Percentiles rank a stretch among this genome's conserved stretches.
phyloP scores from a whole-genome alignment of 2,113 vertebrate genomes.

The Caloenas nicobarica region DNA sequence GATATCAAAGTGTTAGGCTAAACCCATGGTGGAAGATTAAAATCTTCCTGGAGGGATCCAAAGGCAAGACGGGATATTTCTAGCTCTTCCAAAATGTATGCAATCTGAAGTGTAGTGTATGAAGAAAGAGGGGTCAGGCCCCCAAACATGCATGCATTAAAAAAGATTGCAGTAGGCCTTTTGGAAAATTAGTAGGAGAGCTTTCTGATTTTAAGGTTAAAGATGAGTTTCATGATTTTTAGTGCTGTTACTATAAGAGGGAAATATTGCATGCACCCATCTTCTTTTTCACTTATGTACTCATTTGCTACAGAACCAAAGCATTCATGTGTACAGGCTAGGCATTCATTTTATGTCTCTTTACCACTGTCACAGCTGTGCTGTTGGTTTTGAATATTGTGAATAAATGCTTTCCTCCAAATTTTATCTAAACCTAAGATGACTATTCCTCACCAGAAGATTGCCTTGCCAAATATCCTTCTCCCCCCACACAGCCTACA shows the following conservation, averaged over 20 bases:
- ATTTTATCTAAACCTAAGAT: neutral
- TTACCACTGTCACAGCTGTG: neutral
- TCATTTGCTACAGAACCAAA: neutral
- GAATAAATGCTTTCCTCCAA: neutral
- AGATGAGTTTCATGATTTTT: neutral
- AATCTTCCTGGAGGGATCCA: neutral
- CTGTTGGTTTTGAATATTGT: neutral
- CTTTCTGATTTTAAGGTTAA: neutral
- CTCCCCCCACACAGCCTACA: neutral
- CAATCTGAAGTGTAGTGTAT: neutral
- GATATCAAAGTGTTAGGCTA: neutral
- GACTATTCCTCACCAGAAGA: neutral
- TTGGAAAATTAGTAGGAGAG: neutral
- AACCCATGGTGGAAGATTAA: neutral
- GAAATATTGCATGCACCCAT: neutral
- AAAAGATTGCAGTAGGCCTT: neutral
- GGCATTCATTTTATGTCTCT: neutral
- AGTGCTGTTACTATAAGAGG: neutral
- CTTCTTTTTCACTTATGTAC: neutral
- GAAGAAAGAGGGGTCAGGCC: neutral
- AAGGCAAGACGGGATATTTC: neutral
- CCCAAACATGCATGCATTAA: neutral
- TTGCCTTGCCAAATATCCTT: neutral
- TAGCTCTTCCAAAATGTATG: neutral
- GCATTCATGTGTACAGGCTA: neutral